Evolutionary conservation across 2,888 invertebrate species (phyloP).

Genomic region (Coenonympha arcania): DNA sequence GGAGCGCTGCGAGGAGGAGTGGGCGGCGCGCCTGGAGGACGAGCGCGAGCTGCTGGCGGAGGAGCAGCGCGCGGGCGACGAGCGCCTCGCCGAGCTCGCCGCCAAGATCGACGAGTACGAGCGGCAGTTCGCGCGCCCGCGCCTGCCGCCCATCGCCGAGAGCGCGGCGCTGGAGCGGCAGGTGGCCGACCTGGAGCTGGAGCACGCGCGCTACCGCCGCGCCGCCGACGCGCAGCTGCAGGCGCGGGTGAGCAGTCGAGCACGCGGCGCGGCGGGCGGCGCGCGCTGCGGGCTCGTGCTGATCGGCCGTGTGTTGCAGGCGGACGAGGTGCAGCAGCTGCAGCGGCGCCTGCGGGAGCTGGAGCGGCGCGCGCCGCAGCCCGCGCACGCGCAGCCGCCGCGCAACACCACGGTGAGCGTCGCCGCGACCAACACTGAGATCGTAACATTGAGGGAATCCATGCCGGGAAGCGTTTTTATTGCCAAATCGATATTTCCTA

Average conservation of each 20-base stretch:
- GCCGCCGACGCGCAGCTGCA: constrained; percentile 13
- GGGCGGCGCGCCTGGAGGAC: constrained; percentile 84
- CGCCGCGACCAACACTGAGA: no score
- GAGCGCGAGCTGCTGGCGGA: constrained; percentile 83
- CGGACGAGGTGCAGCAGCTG: constrained; percentile 10
- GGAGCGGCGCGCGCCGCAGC: constrained; percentile 16
- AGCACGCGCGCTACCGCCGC: constrained; percentile 64
- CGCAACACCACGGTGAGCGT: no score
- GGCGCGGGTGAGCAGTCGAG: not conserved
- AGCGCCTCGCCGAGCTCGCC: constrained; percentile 19
- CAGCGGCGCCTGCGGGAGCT: constrained; percentile 15
- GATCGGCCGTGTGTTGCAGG: constrained; percentile 72
- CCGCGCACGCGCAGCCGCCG: constrained; percentile 74
- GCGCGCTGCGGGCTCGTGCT: constrained; percentile 76
- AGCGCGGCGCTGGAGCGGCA: constrained; percentile 76
- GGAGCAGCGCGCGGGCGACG: constrained; percentile 77
- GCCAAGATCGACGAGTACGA: constrained; percentile 86
- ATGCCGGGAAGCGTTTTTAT: no score
- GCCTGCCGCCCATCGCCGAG: constrained; percentile 85
- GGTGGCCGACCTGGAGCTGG: constrained; percentile 80
- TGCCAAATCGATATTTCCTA: no score
- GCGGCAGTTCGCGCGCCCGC: constrained; percentile 77
- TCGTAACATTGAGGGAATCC: no score
- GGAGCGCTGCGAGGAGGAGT: constrained; percentile 90
- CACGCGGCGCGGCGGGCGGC: constrained; percentile 49